phyloP scores from a whole-genome alignment of 2,113 vertebrate species.

The Piaya cayana region DNA sequence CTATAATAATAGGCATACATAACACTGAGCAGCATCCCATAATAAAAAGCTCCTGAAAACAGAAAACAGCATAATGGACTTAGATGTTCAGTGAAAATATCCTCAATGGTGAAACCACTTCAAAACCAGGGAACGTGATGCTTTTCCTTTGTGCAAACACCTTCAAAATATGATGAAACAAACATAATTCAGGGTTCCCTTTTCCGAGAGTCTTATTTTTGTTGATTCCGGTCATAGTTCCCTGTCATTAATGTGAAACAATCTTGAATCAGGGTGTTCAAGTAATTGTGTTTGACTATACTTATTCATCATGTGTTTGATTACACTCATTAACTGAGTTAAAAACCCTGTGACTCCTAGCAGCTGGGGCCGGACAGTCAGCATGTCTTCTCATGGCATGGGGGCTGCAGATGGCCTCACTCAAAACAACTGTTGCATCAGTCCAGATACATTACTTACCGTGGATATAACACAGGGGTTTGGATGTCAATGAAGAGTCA shows the following conservation, averaged over 20 bases:
- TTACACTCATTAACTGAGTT: background rate
- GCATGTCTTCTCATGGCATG: accelerated
- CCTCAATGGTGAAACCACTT: background rate
- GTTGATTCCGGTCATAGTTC: background rate
- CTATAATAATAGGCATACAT: background rate
- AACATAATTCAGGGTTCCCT: background rate
- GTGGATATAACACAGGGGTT: background rate
- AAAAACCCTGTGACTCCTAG: background rate
- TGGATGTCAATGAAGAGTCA: background rate
- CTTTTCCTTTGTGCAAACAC: background rate
- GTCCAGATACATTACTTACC: background rate
- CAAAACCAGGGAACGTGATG: background rate
- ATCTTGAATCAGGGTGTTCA: background rate
- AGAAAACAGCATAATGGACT: background rate
- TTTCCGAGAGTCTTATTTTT: background rate
- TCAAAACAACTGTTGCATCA: background rate
- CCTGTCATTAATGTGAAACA: background rate
- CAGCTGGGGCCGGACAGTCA: background rate
- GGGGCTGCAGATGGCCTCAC: background rate
- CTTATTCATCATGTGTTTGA: background rate
- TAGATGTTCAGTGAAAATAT: background rate
- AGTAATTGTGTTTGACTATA: background rate
- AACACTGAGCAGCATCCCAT: background rate
- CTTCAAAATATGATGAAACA: background rate
- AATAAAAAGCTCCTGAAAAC: background rate